Evolutionary conservation across 2,888 invertebrate genomes (phyloP), one percentile per base, ranked within the genome.

Genomic region (Limnephilus marmoratus): DNA sequence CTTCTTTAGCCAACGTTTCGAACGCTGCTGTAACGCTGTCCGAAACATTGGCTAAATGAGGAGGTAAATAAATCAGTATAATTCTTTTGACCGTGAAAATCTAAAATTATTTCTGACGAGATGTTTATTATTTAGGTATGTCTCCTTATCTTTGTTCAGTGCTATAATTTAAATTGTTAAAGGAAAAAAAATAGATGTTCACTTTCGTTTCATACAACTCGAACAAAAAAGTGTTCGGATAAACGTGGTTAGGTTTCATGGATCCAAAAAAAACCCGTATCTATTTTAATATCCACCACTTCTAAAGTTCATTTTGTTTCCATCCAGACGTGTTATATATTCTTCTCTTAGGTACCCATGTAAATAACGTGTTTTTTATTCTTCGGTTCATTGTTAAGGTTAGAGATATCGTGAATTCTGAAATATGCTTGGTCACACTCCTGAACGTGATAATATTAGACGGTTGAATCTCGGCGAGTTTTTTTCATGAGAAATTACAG

Each of bases 311-410:
- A 45, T 24, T 86, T n/a, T 24, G 37, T 49, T 29, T 34, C n/a
- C 29, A n/a, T 13, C 4, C n/a, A 4, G 41, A 41, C 41, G 34
- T n/a, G 4, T 45, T 41, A 41, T n/a, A 13, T 29, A 24, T 37
- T 15, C 29, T 83, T 37, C 41, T 11, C 2, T 24, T 83, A 4
- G 31, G 2, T 37, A 24, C 24, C 45, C 45, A 7, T 29, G n/a
- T 45, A 12, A 45, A 45, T 45, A 45, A 45, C 45, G 12, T 86
- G 49, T 86, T 86, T 45, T 85, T 11, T 29, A 49, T 49, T 86
- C 86, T 86, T 86, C 49, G 18, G 86, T 49, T 45, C 29, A 86
- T 49, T 86, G 86, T 86, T 45, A 68, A 68, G 24, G 68, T 68
- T 45, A n/a, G 24, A 31, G 37, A 37, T 83, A 83, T 83, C 37